Conservation (phyloP, 2,888 invertebrate genomes). For the Lithophane semibrunnea region DNA sequence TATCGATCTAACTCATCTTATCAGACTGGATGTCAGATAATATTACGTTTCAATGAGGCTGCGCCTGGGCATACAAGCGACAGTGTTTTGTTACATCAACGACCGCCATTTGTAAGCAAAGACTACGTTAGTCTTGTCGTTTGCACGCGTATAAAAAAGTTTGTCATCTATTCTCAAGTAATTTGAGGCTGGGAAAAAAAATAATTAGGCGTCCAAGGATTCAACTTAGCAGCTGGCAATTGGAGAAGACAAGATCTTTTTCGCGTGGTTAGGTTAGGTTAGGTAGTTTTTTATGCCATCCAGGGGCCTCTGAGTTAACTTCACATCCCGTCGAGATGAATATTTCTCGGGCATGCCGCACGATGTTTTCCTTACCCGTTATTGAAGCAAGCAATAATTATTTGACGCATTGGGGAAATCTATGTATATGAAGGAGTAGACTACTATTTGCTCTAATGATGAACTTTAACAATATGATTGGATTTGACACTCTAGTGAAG, state of each 20-base stretch:
- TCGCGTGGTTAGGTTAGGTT: no score
- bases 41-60: constrained; percentile 50
- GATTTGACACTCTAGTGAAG: no score
- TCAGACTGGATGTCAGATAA: constrained; percentile 36
- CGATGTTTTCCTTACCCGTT: no score
- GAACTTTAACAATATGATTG: no score
- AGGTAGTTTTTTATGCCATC: no score
- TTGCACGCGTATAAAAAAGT: not conserved
- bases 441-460: no score
- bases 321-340: no score
- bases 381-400: no score
- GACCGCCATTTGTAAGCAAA: constrained; percentile 42
- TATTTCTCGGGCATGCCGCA: no score
- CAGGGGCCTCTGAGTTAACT: no score
- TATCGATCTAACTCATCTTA: constrained; percentile 42
- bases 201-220: not conserved
- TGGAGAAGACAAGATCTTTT: not conserved
- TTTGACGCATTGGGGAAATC: no score
- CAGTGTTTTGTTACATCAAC: constrained; percentile 46
- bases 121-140: not conserved
- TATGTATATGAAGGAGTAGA: not conserved
- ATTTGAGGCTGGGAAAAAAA: not conserved
- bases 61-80: constrained; percentile 21
- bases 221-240: not conserved
- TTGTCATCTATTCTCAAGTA: not conserved